Base-by-base conservation (phyloP, 2,113 vertebrate species). In the Vulpes lagopus region DNA sequence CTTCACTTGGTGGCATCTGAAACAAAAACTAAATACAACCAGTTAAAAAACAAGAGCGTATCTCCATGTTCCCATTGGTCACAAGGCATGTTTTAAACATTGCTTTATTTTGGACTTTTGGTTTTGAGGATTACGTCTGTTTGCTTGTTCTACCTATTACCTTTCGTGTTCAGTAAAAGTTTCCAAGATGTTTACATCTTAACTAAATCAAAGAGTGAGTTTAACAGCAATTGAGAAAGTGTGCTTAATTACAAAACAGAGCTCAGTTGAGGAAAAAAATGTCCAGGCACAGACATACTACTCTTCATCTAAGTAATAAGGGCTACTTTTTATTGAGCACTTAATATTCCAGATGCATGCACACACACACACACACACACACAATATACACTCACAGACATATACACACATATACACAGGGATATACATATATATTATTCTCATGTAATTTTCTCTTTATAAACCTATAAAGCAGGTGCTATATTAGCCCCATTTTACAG, bases 61-160 rank as follows among this genome's bases (percentile, higher is more conserved):
- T 71, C 6, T 87, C 73, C 30, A 0, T 92, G 57, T 88, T 83
- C 30, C 82, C 32, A 0, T 91, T 62, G 53, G 25, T 76, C 57
- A 79, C 8, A 38, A 49, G 4, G 25, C 10, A 11, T 91, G 32
- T 85, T 89, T 85, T 43, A 89, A 93, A 64, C 43, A 57, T 65
- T 91, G 57, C 43, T 91, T 95, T 96, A 43, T 62, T 93, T 69
- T 85, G 78, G 49, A 65, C 20, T 91, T 81, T 89, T 62, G 27
- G 25, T 86, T 91, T 86, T 76, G 20, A 67, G 17, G 15, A 7
- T 27, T 84, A 11, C 32, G 32, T 55, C 57, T 60, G 7, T 83
- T 80, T 93, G 1, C 43, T 43, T 43, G 43, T 43, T 43, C 71
- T 81, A 76, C 11, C 9, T 91, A 27, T 74, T 73, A 49, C 79